Conservation (phyloP, 2,888 invertebrate genomes). For the Apeira syringaria region DNA sequence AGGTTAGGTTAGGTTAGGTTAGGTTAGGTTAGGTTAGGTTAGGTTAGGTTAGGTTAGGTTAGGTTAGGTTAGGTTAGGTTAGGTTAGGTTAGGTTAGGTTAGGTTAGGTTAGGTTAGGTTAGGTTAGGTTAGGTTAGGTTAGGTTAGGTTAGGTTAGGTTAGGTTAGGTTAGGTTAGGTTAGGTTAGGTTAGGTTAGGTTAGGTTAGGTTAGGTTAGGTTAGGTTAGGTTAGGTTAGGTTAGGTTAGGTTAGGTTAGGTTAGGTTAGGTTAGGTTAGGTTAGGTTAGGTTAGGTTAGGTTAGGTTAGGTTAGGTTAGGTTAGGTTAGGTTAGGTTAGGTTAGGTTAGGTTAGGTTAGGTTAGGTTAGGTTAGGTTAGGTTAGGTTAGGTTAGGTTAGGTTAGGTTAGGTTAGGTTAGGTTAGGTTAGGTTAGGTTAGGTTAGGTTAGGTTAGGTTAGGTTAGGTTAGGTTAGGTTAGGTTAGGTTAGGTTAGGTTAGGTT, state of each 20-base stretch:
- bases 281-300: background rate
- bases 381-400: too few relatives aligned
- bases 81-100: conserved; percentile 5
- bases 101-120: conserved; percentile 6
- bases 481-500: too few relatives aligned
- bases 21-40: conserved; percentile 6
- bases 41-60: conserved; percentile 6
- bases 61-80: conserved; percentile 6
- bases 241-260: conserved; percentile 2
- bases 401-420: too few relatives aligned
- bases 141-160: conserved; percentile 6
- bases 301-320: too few relatives aligned
- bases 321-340: too few relatives aligned
- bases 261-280: background rate
- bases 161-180: conserved; percentile 4
- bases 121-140: conserved; percentile 4
- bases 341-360: too few relatives aligned
- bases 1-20: conserved; percentile 6
- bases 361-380: too few relatives aligned
- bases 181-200: conserved; percentile 11
- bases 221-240: conserved; percentile 9
- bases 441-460: too few relatives aligned
- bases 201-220: conserved; percentile 11
- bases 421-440: too few relatives aligned
- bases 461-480: too few relatives aligned